phyloP scores from a whole-genome alignment of 2,113 vertebrate species.

The Thunnus thynnus region DNA sequence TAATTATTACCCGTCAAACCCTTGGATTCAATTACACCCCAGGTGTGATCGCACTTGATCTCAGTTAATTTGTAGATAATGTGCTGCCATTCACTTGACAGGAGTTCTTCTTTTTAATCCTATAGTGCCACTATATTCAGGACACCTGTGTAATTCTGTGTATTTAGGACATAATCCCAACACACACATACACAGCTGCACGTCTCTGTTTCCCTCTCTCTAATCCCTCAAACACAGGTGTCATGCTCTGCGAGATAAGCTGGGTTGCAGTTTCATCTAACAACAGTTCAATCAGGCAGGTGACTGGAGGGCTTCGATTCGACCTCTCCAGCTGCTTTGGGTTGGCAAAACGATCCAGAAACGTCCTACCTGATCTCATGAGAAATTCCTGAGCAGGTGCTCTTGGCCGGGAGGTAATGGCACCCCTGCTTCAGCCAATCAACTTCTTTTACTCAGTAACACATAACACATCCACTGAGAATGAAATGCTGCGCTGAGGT shows the following conservation, averaged over 20 bases:
- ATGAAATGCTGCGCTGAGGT: constrained; percentile 32
- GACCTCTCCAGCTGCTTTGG: constrained; percentile 36
- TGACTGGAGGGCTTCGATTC: constrained; percentile 30
- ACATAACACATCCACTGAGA: constrained; percentile 32
- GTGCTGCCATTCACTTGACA: constrained; percentile 38
- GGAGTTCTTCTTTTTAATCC: constrained; percentile 49
- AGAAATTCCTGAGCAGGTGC: constrained; percentile 58
- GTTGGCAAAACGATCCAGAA: constrained; percentile 39
- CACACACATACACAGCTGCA: constrained; percentile 59
- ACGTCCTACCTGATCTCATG: constrained; percentile 68
- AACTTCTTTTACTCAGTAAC: constrained; percentile 53
- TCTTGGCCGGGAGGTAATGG: constrained; percentile 25
- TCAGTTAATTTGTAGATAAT: constrained; percentile 51
- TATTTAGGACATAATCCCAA: constrained; percentile 66
- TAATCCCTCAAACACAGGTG: constrained; percentile 72
- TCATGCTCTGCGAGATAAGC: constrained; percentile 62
- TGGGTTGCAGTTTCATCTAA: constrained; percentile 64
- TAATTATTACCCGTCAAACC: constrained; percentile 26
- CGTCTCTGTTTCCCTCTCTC: constrained; percentile 35
- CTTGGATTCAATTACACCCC: constrained; percentile 29
- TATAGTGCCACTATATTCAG: constrained; percentile 39
- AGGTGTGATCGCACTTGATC: constrained; percentile 34
- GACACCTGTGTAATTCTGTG: constrained; percentile 68
- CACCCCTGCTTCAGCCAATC: constrained; percentile 46
- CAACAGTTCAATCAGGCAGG: constrained; percentile 60